These are phyloP conservation scores for Proisotoma minuta DNA, from an alignment of 2,888 invertebrate genomes.

Conservation along the genomic window DNA sequence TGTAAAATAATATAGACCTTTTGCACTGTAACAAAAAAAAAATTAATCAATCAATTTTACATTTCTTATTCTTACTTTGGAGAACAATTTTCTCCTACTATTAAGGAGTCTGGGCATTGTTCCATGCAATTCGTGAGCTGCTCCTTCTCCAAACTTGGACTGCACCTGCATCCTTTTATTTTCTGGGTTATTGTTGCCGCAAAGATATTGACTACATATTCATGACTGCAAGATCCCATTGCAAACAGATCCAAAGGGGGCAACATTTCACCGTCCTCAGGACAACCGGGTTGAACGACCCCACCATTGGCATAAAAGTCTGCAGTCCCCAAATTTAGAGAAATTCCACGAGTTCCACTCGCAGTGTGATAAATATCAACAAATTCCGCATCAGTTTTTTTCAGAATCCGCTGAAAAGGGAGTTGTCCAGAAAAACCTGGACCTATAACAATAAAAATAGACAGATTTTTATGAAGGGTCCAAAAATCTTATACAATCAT, in stretches of 20 bases:
- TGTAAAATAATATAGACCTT: no score
- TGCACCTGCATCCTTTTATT: neutral
- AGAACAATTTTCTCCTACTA: neutral
- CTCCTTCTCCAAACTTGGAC: neutral
- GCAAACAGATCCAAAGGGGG: neutral
- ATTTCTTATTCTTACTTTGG: neutral
- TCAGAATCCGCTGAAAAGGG: neutral
- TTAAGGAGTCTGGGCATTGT: neutral
- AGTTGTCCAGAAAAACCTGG: no score
- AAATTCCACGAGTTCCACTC: neutral
- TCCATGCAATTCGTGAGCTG: neutral
- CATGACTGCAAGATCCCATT: neutral
- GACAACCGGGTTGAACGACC: neutral
- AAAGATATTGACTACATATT: neutral
- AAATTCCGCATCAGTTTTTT: neutral
- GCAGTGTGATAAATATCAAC: neutral
- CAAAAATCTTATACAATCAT: neutral
- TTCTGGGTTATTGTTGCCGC: neutral
- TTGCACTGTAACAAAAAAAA: no score
- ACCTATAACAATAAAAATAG: no score
- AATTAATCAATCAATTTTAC: no score
- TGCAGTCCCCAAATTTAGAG: neutral
- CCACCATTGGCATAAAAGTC: slow-evolving; percentile 1
- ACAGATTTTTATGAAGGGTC: no score
- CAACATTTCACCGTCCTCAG: neutral